Evolutionary conservation across 2,113 vertebrate species (phyloP).

Genomic region (Podocnemis expansa): DNA sequence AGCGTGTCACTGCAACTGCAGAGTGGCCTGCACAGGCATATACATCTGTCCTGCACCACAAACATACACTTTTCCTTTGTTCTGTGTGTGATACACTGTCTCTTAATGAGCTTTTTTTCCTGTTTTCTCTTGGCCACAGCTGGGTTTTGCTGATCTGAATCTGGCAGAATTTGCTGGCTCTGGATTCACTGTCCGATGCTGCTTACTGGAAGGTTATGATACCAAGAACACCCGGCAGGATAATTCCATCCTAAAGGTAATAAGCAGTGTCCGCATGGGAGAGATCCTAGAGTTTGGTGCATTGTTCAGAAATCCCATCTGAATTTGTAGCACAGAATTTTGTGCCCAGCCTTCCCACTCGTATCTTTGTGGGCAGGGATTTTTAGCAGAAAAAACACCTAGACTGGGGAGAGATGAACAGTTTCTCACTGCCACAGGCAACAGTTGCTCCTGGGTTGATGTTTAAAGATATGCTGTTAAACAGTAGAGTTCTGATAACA

Average conservation of each 20-base stretch:
- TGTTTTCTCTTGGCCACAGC: constrained; percentile 74
- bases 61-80: neutral
- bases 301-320: neutral
- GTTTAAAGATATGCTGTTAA: neutral
- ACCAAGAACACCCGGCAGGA: constrained; percentile 98
- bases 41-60: neutral
- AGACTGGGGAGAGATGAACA: neutral
- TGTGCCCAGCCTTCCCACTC: neutral
- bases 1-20: rapidly evolving
- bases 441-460: neutral
- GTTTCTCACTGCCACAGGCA: neutral
- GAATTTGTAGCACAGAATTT: neutral
- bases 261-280: neutral
- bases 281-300: neutral
- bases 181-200: constrained; percentile 95
- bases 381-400: neutral
- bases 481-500: neutral
- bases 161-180: constrained; percentile 98
- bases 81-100: neutral
- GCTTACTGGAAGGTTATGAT: constrained; percentile 96
- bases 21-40: neutral
- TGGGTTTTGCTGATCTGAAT: constrained; percentile 98
- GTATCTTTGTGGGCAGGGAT: neutral
- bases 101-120: neutral
- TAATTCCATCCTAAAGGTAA: constrained; percentile 98